Evolutionary conservation across 1,140 invertebrate genomes (phyloP).

Genomic region (Panagrolaimus sp.): DNA sequence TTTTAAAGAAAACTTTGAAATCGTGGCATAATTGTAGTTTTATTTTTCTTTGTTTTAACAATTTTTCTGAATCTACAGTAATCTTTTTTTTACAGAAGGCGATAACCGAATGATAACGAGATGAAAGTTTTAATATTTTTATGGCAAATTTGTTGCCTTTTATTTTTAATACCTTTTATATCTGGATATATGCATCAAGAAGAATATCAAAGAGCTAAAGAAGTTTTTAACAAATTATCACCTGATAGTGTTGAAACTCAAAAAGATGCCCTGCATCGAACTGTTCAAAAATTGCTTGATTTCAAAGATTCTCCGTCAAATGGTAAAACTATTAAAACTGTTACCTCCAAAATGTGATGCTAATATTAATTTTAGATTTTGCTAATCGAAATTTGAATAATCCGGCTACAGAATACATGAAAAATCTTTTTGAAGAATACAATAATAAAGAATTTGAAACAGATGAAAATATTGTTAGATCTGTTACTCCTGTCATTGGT

Average conservation of each 20-base stretch:
- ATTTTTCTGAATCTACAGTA: too few relatives aligned
- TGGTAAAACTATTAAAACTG: background rate
- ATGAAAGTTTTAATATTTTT: too few relatives aligned
- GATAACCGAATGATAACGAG: too few relatives aligned
- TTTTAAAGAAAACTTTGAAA: too few relatives aligned
- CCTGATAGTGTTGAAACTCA: background rate
- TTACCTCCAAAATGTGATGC: background rate
- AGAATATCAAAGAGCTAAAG: too few relatives aligned
- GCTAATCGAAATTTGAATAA: background rate
- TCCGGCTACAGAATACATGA: conserved; percentile 5
- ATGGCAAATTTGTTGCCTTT: too few relatives aligned
- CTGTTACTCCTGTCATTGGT: background rate
- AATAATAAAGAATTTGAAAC: background rate
- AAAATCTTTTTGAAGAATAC: conserved; percentile 7
- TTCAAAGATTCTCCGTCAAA: background rate
- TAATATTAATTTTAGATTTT: background rate
- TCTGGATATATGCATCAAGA: too few relatives aligned
- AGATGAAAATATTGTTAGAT: background rate
- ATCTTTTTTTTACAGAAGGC: too few relatives aligned
- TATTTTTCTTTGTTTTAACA: too few relatives aligned
- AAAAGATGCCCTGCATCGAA: background rate
- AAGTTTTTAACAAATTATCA: background rate
- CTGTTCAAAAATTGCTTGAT: background rate
- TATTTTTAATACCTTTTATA: too few relatives aligned
- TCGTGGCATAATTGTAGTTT: too few relatives aligned